Evolutionary conservation across 2,797 vertebrate genomes (phyloP).

Genomic region (Rhyacichthys aspro): DNA sequence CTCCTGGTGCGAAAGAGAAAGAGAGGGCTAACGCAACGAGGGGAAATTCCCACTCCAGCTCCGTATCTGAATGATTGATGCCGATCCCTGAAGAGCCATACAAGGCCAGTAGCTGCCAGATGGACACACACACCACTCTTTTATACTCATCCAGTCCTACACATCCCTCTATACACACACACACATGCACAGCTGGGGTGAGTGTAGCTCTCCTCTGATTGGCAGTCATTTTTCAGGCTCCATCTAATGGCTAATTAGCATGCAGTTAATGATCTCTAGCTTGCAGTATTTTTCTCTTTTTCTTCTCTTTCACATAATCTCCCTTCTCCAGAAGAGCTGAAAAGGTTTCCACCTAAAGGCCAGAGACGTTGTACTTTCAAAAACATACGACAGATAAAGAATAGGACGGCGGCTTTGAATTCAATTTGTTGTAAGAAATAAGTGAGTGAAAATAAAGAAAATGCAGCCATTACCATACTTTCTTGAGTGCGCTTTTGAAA

Average conservation of each 20-base stretch:
- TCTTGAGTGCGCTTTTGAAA: constrained; percentile 6
- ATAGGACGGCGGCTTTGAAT: constrained; percentile 36
- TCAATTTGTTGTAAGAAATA: constrained; percentile 32
- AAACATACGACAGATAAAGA: constrained; percentile 45
- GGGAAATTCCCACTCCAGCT: neutral
- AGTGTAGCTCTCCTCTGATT: constrained; percentile 44
- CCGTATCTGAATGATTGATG: constrained; percentile 29
- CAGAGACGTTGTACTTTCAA: constrained; percentile 21
- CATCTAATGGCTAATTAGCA: constrained; percentile 66
- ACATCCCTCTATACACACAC: constrained; percentile 11
- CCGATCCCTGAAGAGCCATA: constrained; percentile 26
- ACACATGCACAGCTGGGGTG: constrained; percentile 41
- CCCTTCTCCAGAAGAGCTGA: constrained; percentile 15
- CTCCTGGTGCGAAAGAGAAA: constrained; percentile 25
- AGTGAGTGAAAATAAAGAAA: constrained; percentile 20
- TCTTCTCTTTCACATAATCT: constrained; percentile 6
- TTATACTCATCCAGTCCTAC: constrained; percentile 14
- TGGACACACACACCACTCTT: constrained; percentile 6
- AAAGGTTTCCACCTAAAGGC: constrained; percentile 31
- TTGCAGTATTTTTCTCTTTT: constrained; percentile 30
- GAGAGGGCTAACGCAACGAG: constrained; percentile 2
- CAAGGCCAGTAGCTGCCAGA: constrained; percentile 18
- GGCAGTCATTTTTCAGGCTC: constrained; percentile 55
- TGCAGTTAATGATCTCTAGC: constrained; percentile 55
- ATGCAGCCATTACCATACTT: constrained; percentile 1